Evolutionary conservation across 2,888 invertebrate species (phyloP), one percentile per base, ranked within the genome.

Genomic region (Thymelicus sylvestris): DNA sequence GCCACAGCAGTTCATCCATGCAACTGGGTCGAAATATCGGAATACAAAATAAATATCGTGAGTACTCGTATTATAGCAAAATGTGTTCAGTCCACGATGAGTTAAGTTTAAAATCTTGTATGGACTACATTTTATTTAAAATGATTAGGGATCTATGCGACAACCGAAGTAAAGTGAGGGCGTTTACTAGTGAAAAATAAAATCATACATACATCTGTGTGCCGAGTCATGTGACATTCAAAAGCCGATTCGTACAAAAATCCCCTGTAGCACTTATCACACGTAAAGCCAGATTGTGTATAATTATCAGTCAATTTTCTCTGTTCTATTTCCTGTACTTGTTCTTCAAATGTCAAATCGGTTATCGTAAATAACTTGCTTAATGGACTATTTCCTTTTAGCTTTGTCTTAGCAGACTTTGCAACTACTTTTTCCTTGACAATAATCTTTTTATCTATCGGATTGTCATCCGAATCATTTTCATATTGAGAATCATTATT

Each of bases 201-300:
- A 38, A 47, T 2, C 12, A 60, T 70, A 86, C 87, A 85, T 63
- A 89, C 89, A 70, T 81, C 74, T 0, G 86, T 88, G 75, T 91
- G 90, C 7, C 88, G 77, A 0, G 79, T 76, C 74, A 87, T 79
- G 59, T 91, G 91, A 0, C 82, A 81, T 6, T 84, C 86, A 47
- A 86, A 91, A 0, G 90, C 86, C 0, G 86, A 87, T 55, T 87
- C 83, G 4, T 89, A 89, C 7, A 88, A 69, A 72, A 89, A 91
- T 0, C 90, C 91, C 74, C 89, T 90, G 7, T 76, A 91, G 67
- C 91, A 91, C 19, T 80, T 84, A 0, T 81, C 83, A 66, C 91
- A 91, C 65, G 88, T 89, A 64, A 79, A 90, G 0, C 84, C 77
- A 0, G 88, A 78, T 66, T 89, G 87, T 55, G 86, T 88, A 72